Evolutionary conservation across 2,113 vertebrate species (phyloP).

Genomic region (Diphyllodes magnificus): DNA sequence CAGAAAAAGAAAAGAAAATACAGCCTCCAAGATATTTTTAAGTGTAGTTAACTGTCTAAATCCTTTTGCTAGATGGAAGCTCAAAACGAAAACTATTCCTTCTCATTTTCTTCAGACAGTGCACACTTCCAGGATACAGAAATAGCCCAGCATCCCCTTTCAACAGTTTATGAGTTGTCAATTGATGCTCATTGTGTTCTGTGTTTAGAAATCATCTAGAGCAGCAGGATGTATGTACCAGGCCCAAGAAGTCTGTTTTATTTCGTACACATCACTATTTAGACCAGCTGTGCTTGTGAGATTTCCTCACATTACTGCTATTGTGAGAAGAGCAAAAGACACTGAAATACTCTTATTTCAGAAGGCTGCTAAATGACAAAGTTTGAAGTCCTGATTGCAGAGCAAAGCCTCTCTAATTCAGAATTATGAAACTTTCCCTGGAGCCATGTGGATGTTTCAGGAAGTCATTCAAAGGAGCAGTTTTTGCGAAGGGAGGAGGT

Average conservation of each 20-base stretch:
- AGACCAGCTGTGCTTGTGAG: background rate
- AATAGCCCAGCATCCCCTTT: background rate
- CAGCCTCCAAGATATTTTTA: background rate
- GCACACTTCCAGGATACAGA: background rate
- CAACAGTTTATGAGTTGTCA: constrained; percentile 14
- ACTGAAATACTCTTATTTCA: background rate
- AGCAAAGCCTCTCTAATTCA: background rate
- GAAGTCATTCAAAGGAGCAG: background rate
- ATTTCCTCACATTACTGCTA: background rate
- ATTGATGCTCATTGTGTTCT: background rate
- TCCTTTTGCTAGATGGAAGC: background rate
- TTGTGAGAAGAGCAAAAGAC: background rate
- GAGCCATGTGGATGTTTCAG: background rate
- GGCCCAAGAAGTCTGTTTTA: background rate
- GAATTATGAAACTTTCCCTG: background rate
- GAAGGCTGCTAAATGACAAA: background rate
- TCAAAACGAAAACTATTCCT: background rate
- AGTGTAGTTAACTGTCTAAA: background rate
- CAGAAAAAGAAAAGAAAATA: background rate
- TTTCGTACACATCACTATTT: background rate
- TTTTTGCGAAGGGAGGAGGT: background rate
- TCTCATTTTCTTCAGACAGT: background rate
- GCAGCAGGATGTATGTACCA: constrained; percentile 11
- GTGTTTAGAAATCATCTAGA: background rate
- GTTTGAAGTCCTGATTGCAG: background rate